A percentile compares a stretch with the other conserved stretches of the same genome.
Conservation (phyloP, 2,113 vertebrate genomes). For the Bombycilla garrulus region DNA sequence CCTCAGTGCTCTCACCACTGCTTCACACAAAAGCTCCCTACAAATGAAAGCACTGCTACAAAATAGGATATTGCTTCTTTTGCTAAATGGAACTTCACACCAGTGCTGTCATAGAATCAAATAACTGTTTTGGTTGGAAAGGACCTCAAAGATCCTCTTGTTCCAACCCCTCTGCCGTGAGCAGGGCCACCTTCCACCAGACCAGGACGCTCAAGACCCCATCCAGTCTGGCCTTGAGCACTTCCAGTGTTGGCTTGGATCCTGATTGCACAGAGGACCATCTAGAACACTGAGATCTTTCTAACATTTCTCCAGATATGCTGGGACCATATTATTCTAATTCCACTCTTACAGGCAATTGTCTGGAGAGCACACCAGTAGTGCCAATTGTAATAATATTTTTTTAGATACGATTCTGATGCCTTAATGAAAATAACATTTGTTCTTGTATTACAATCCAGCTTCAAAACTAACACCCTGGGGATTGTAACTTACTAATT, state of each 20-base stretch:
- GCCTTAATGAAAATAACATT: neutral
- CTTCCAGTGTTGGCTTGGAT: neutral
- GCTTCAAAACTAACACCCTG: neutral
- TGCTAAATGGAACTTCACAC: neutral
- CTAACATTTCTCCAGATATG: neutral
- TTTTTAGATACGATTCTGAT: neutral
- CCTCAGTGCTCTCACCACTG: neutral
- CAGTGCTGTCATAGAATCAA: neutral
- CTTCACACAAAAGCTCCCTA: neutral
- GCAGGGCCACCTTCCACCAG: neutral
- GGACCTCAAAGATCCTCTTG: too few relatives aligned
- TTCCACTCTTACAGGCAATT: rapidly evolving
- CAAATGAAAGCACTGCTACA: neutral
- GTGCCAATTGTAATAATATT: neutral
- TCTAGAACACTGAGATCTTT: neutral
- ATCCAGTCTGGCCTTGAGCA: neutral
- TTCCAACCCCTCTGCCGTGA: neutral
- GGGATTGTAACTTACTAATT: neutral
- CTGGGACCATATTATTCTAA: neutral
- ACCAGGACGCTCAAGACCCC: neutral
- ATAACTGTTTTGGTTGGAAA: neutral
- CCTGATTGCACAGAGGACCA: neutral
- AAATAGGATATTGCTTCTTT: neutral
- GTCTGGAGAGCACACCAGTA: neutral
- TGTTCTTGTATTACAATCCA: neutral